Base-by-base conservation (phyloP, 2,888 invertebrate genomes). In the Iselma pallidipennis region DNA sequence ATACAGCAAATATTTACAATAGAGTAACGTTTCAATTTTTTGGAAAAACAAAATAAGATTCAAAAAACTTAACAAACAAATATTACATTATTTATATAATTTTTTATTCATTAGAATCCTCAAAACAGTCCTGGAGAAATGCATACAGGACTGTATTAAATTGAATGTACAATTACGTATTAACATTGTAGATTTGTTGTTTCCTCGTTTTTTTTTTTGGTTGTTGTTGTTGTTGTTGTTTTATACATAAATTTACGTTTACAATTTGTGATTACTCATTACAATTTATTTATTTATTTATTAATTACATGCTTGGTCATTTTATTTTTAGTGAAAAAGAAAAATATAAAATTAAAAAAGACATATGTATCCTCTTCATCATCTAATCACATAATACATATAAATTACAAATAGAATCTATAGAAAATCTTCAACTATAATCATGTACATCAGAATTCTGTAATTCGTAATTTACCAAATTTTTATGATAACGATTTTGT, bases 1-100 rank as follows among this genome's bases (percentile, higher is more conserved):
- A 71, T 74, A 71, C 73, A 75, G 74, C 74, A 37, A 74, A 75
- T 75, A 72, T 72, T 71, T 75, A 75, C 75, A 75, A 71, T 68
- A 73, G 73, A 71, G 72, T 69, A 68, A 66, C 68, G 63, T 58
- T 65, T 54, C 71, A 68, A 70, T 68, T 67, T 68, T n/a, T n/a
- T n/a, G n/a, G 68, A 58, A 63, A 66, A 66, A 56, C 57, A 69
- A 67, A 68, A n/a, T n/a, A 37, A 37, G 37, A 37, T 16, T 72
- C 68, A 66, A 67, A 55, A 57, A 61, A 67, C 66, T 69, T 72
- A 75, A 74, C 72, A 74, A 73, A 72, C 37, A 16, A 16, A 37
- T 37, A 71, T 72, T 74, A 75, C 74, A 75, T 70, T 71, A 71
- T 67, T 66, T 70, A n/a, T 62, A 67, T 64, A 61, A 67, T 63